A percentile compares a stretch with the other conserved stretches of the same genome.
phyloP scores from a whole-genome alignment of 2,888 invertebrate genomes.

The Smittia sp. region DNA sequence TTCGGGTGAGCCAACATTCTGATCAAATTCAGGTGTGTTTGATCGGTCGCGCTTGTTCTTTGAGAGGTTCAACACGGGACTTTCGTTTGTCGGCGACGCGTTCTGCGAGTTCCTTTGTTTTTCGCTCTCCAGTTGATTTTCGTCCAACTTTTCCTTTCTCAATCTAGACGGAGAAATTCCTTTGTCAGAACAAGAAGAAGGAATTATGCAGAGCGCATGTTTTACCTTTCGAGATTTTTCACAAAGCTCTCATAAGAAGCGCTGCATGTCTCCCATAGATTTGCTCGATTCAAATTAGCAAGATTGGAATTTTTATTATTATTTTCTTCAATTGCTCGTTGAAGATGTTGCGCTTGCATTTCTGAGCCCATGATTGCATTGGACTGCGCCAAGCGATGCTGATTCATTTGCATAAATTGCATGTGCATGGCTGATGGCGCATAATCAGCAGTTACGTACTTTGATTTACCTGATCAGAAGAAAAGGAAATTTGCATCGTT shows the following conservation, averaged over 20 bases:
- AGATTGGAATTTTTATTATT: constrained; percentile 38
- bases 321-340: constrained; percentile 38
- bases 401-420: constrained; percentile 41
- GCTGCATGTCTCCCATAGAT: constrained; percentile 40
- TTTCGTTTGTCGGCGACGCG: constrained; percentile 29
- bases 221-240: constrained; percentile 41
- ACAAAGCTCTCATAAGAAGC: constrained; percentile 39
- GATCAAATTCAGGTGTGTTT: constrained; percentile 23
- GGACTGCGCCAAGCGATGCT: constrained; percentile 37
- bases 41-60: constrained; percentile 28
- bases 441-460: constrained; percentile 34
- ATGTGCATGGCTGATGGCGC: constrained; percentile 40
- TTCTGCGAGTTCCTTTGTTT: constrained; percentile 23
- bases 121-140: constrained; percentile 32
- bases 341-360: constrained; percentile 34
- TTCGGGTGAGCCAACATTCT: constrained; percentile 25
- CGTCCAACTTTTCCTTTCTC: constrained; percentile 35
- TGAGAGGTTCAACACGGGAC: constrained; percentile 35
- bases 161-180: constrained; percentile 25
- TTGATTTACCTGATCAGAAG: constrained; percentile 26
- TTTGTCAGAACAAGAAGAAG: not conserved
- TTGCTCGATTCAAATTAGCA: constrained; percentile 33
- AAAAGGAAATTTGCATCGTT: not conserved
- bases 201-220: constrained; percentile 1
- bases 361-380: constrained; percentile 34